These are phyloP conservation scores for Heliothis subflexa DNA, from an alignment of 1,140 invertebrate species.

Conservation along the genomic window DNA sequence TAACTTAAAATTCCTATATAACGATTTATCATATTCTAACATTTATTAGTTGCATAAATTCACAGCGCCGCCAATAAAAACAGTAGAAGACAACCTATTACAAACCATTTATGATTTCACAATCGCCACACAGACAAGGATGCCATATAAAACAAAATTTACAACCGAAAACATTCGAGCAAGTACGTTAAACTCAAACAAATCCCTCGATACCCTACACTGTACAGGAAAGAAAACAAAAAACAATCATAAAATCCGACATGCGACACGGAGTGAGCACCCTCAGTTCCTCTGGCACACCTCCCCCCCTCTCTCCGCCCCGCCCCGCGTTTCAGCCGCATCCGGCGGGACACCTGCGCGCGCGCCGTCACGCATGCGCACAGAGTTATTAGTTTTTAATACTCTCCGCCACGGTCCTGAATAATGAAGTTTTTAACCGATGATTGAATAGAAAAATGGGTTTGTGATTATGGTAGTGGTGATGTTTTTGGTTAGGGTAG, in stretches of 20 bases:
- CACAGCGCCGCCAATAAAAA: too few relatives aligned
- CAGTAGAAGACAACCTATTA: too few relatives aligned
- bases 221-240: conserved; percentile 32
- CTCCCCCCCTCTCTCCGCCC: conserved; percentile 41
- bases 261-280: conserved; percentile 41
- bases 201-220: conserved; percentile 37
- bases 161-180: conserved; percentile 21
- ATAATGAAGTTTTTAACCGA: conserved; percentile 73
- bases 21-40: too few relatives aligned
- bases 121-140: background rate
- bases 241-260: conserved; percentile 42
- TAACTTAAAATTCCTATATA: too few relatives aligned
- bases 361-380: conserved; percentile 59
- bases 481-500: background rate
- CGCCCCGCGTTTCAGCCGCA: conserved; percentile 69
- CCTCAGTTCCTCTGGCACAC: conserved; percentile 46
- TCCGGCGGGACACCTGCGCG: conserved; percentile 82
- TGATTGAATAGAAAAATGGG: conserved; percentile 61
- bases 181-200: conserved; percentile 41
- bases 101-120: background rate
- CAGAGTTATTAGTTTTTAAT: conserved; percentile 81
- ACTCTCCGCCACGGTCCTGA: conserved; percentile 65
- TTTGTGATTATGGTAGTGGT: conserved; percentile 38
- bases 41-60: too few relatives aligned
- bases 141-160: conserved; percentile 8